Evolutionary conservation across 2,113 vertebrate species (phyloP), one percentile per base, ranked within the genome.

Genomic region (Loxodonta africana): DNA sequence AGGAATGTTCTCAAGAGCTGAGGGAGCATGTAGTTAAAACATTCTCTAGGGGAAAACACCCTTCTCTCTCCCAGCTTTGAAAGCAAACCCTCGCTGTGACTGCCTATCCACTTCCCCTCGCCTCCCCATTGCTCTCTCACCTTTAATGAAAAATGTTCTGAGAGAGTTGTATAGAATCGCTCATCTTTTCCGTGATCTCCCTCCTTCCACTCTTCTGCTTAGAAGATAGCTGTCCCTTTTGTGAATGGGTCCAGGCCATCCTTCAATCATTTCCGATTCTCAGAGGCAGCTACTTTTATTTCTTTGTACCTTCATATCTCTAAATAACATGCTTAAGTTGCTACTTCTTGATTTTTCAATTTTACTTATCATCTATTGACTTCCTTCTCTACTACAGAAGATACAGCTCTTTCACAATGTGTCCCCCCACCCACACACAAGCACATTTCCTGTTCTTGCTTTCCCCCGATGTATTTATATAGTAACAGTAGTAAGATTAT

Each of bases 401-500:
- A 18, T 5, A 4, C 5, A 28, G 87, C 33, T 78, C 30, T 83
- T 94, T 74, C 17, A 76, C 60, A 65, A 9, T 5, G 4, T 18
- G 4, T 37, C 11, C 14, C 20, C 60, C 71, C 21, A 37, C 87
- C 37, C 83, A 51, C 83, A 65, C 10, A 10, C 30, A 48, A 76
- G 26, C 53, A 71, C 28, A n/a, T 83, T 95, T 90, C 87, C 95
- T 91, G 74, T 23, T 33, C 30, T 83, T 12, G 33, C 30, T 73
- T 82, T 62, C 48, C 26, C 67, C 28, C 57, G 11, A 28, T 76
- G 20, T 87, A 51, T 81, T 94, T 90, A 33, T 63, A 25, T n/a
- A 23, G 25, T 37, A 41, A 74, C 12, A 51, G 25, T 48, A 71
- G 21, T 87, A 73, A 94, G 51, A 74, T 83, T 65, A 60, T 86